Conservation (phyloP, 2,888 invertebrate genomes). For the Platynereis dumerilii region DNA sequence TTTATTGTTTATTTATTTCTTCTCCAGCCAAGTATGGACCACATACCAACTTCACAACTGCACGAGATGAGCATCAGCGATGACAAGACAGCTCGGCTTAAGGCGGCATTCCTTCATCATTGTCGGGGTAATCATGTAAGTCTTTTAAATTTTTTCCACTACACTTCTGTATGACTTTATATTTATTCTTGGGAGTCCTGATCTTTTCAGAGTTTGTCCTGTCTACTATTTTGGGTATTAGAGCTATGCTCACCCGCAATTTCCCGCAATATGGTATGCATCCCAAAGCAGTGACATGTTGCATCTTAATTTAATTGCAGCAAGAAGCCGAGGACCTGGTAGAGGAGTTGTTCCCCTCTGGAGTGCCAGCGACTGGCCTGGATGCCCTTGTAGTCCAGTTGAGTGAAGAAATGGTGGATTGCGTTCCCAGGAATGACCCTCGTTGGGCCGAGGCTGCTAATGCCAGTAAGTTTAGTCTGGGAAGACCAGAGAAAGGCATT, state of each 20-base stretch:
- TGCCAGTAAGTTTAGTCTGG: too few species aligned
- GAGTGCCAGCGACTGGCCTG: conserved; percentile 64
- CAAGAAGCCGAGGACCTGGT: conserved; percentile 64
- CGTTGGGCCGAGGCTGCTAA: conserved; percentile 70
- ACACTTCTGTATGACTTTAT: not conserved
- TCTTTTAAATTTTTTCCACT: not conserved
- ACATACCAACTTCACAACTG: too few species aligned
- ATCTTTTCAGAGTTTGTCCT: not conserved
- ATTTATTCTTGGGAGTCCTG: not conserved
- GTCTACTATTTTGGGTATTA: too few species aligned
- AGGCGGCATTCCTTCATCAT: conserved; percentile 80
- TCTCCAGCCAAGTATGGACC: too few species aligned
- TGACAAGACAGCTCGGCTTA: conserved; percentile 69
- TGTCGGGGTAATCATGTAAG: conserved; percentile 69
- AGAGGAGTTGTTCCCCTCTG: conserved; percentile 64
- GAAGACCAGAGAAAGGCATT: too few species aligned
- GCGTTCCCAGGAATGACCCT: conserved; percentile 74
- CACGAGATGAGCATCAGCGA: conserved; percentile 71
- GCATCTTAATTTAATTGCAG: conserved; percentile 42
- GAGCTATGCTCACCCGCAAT: too few species aligned
- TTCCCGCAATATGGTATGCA: too few species aligned
- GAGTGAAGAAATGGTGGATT: conserved; percentile 69
- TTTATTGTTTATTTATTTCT: too few species aligned
- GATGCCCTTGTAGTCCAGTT: conserved; percentile 73
- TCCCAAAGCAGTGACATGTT: not conserved